Percentiles rank a stretch among this genome's conserved stretches.
Evolutionary conservation across 1,140 invertebrate genomes (phyloP).

Genomic region (Trichonephila inaurata): DNA sequence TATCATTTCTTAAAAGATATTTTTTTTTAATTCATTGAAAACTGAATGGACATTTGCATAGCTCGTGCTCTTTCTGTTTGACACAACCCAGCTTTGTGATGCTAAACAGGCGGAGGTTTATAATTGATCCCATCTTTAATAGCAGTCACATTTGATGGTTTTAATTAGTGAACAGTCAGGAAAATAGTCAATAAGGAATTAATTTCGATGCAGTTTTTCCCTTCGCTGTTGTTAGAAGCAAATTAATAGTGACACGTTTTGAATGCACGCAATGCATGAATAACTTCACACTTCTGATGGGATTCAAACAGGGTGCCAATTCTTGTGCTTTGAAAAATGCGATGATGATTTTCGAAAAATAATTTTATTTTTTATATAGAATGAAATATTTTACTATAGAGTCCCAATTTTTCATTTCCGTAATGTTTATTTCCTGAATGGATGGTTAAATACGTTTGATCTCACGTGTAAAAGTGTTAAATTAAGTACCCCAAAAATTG

Average conservation of each 20-base stretch:
- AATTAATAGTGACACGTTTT: neutral
- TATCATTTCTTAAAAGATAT: too few relatives aligned
- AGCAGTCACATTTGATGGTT: neutral
- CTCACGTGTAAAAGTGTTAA: neutral
- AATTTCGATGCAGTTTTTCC: neutral
- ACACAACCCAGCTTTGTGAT: neutral
- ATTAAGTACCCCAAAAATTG: neutral
- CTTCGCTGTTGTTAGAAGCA: neutral
- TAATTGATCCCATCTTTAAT: neutral
- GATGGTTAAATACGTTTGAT: neutral
- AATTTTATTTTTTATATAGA: neutral
- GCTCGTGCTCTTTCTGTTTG: too few relatives aligned
- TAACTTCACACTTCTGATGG: neutral
- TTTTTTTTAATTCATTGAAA: too few relatives aligned
- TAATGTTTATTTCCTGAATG: neutral
- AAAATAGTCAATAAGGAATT: neutral
- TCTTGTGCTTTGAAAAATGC: neutral
- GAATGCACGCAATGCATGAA: neutral
- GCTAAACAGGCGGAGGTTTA: neutral
- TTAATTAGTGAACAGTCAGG: slow-evolving; percentile 23
- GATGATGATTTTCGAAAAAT: too few relatives aligned
- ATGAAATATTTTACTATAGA: neutral
- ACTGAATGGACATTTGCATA: too few relatives aligned
- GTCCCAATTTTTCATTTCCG: neutral
- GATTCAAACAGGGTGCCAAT: neutral